phyloP scores from a whole-genome alignment of 2,113 vertebrate species.

The Callorhinus ursinus region DNA sequence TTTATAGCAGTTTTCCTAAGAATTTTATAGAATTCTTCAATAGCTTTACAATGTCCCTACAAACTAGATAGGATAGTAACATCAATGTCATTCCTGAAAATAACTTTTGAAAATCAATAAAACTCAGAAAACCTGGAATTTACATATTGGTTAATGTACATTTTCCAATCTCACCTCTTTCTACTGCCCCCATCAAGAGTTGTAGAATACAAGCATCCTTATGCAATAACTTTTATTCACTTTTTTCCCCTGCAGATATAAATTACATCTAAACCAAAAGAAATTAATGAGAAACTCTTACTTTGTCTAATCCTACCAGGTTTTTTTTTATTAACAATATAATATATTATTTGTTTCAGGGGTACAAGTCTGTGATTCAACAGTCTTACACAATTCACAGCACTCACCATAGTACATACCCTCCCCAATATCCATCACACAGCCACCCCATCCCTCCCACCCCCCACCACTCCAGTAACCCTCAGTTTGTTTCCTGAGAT shows the following conservation, averaged over 20 bases:
- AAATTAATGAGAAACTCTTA: slow-evolving; percentile 7
- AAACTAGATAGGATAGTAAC: not conserved
- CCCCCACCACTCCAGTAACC: too few species aligned
- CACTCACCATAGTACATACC: too few species aligned
- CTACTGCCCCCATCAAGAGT: not conserved
- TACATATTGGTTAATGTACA: not conserved
- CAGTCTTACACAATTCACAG: too few species aligned
- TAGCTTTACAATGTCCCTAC: not conserved
- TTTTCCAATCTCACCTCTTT: not conserved
- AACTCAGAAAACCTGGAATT: not conserved
- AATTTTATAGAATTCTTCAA: not conserved
- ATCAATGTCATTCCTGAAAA: slow-evolving; percentile 28
- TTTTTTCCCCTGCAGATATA: not conserved
- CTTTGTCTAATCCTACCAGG: slow-evolving; percentile 11
- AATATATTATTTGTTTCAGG: too few species aligned
- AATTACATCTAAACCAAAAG: not conserved
- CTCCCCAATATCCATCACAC: too few species aligned
- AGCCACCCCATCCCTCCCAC: too few species aligned
- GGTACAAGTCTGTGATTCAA: too few species aligned
- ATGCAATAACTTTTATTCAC: not conserved
- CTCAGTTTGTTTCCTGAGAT: too few species aligned
- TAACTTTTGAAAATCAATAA: slow-evolving; percentile 50
- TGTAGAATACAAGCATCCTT: not conserved
- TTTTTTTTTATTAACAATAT: not conserved
- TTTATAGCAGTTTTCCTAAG: slow-evolving; percentile 16